A percentile compares a stretch with the other conserved stretches of the same genome.
phyloP scores from a whole-genome alignment of 2,113 vertebrate genomes.

The Gasterosteus nipponicus region DNA sequence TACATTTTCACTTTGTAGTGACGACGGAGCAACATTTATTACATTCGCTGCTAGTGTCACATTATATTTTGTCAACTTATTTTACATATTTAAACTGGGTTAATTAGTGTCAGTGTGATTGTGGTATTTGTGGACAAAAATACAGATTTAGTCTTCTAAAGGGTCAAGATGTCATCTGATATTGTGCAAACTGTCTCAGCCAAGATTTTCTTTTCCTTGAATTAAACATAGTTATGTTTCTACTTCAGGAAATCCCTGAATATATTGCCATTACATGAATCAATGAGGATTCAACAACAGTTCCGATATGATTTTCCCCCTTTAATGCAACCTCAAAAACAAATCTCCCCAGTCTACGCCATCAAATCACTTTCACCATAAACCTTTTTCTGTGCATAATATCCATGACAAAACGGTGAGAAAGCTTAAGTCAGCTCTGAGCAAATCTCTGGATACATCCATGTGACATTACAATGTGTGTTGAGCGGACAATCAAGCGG shows the following conservation, averaged over 20 bases:
- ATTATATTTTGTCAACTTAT: neutral
- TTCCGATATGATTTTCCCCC: constrained; percentile 44
- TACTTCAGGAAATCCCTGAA: neutral
- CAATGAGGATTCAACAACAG: constrained; percentile 24
- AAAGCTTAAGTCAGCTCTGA: constrained; percentile 44
- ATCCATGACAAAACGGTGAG: constrained; percentile 47
- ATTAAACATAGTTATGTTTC: neutral
- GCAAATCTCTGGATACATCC: constrained; percentile 40
- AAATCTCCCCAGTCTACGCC: constrained; percentile 62
- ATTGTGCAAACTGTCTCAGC: constrained; percentile 4
- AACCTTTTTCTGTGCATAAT: constrained; percentile 59
- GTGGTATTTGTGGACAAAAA: neutral
- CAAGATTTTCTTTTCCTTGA: neutral
- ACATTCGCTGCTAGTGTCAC: neutral
- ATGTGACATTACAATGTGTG: constrained; percentile 17
- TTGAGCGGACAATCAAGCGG: constrained; percentile 43
- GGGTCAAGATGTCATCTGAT: constrained; percentile 7
- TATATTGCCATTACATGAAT: neutral
- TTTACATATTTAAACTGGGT: neutral
- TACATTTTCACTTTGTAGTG: neutral
- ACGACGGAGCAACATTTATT: neutral
- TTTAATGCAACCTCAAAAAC: constrained; percentile 72
- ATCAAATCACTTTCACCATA: constrained; percentile 60
- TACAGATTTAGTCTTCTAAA: neutral
- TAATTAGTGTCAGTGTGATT: neutral